These are phyloP conservation scores for Ptychobarbus kaznakovi DNA, from an alignment of 2,797 vertebrate genomes.

Conservation along the genomic window DNA sequence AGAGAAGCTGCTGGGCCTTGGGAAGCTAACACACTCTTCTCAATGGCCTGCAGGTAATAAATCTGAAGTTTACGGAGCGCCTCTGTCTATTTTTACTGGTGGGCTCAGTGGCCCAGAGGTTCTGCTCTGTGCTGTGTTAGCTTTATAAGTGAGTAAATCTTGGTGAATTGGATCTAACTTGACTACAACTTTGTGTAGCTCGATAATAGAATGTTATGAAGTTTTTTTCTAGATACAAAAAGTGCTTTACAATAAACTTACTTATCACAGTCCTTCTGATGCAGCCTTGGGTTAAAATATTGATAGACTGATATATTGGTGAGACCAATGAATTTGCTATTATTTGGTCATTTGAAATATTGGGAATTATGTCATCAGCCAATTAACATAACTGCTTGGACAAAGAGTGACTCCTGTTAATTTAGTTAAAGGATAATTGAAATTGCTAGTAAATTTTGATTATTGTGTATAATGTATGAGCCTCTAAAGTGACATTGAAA, in stretches of 20 bases:
- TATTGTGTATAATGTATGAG: background rate
- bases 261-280: background rate
- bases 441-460: background rate
- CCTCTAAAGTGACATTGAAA: background rate
- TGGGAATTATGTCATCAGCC: background rate
- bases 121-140: background rate
- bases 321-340: background rate
- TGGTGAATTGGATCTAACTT: background rate
- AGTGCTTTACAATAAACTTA: background rate
- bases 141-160: background rate
- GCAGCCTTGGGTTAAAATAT: background rate
- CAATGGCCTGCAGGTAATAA: background rate
- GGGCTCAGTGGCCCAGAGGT: constrained; percentile 22
- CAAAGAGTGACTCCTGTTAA: background rate
- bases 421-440: background rate
- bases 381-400: background rate
- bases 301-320: background rate
- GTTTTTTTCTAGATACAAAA: constrained; percentile 10
- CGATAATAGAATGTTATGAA: background rate
- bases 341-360: background rate
- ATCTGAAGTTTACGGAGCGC: constrained; percentile 18
- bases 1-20: background rate
- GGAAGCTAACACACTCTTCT: constrained; percentile 12
- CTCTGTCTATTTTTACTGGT: constrained; percentile 13
- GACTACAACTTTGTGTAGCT: background rate